phyloP scores from a whole-genome alignment of 2,113 vertebrate genomes.

The Chrysemys picta region DNA sequence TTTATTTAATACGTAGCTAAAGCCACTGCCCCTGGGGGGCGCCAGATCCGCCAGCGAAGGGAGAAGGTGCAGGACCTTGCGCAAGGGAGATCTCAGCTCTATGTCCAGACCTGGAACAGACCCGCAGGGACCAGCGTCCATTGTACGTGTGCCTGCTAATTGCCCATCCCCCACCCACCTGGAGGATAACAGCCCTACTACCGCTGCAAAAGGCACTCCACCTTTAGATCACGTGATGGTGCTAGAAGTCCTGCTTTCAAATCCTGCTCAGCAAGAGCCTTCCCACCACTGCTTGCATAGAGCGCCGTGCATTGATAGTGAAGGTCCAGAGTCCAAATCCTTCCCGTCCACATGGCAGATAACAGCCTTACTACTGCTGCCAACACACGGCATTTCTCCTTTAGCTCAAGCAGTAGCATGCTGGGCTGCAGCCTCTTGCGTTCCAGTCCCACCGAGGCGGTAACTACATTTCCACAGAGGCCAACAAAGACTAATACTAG shows the following conservation, averaged over 20 bases:
- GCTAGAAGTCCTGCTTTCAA: background rate
- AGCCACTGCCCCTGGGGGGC: background rate
- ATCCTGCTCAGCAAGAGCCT: background rate
- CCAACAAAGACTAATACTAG: background rate
- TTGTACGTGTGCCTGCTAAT: background rate
- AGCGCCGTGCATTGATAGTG: accelerated
- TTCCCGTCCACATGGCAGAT: background rate
- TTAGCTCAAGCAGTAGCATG: background rate
- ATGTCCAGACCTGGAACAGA: background rate
- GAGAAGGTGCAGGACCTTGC: background rate
- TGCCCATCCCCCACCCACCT: background rate
- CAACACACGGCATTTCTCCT: background rate
- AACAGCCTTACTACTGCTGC: background rate
- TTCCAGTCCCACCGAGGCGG: background rate
- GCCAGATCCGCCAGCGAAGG: background rate
- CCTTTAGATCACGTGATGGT: background rate
- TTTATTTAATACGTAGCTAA: background rate
- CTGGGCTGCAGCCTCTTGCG: background rate
- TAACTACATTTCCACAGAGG: background rate
- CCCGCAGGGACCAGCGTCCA: background rate
- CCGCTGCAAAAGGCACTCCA: background rate
- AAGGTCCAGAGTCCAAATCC: background rate
- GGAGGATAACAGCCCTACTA: background rate
- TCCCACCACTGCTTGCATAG: background rate
- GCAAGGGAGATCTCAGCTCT: background rate